These are phyloP conservation scores for Sapayoa aenigma DNA, from an alignment of 2,113 vertebrate species.

Conservation along the genomic window DNA sequence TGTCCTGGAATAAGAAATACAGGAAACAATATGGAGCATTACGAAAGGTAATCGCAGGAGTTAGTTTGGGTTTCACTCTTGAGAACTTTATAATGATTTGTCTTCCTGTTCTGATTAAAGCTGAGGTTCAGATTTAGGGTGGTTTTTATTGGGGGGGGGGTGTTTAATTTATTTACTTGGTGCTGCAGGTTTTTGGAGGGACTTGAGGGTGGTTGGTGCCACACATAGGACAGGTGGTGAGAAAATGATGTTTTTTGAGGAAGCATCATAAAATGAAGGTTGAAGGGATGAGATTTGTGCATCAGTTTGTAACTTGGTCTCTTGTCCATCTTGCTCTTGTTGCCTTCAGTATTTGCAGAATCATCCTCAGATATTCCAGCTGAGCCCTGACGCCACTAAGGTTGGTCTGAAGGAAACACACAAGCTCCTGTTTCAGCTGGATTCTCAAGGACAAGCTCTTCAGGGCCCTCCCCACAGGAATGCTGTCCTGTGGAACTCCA, in stretches of 20 bases:
- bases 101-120: not conserved
- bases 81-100: not conserved
- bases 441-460: constrained; percentile 6
- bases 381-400: constrained; percentile 78
- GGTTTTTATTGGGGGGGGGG: not conserved
- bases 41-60: constrained; percentile 78
- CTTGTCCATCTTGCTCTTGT: not conserved
- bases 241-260: not conserved
- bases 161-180: not conserved
- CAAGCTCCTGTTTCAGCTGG: not conserved
- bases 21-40: constrained; percentile 85
- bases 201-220: not conserved
- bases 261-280: not conserved
- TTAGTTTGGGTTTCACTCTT: not conserved
- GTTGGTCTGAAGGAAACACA: constrained; percentile 76
- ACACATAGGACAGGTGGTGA: not conserved
- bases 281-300: not conserved
- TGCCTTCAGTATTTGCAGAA: constrained; percentile 84
- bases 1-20: constrained; percentile 93
- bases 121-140: not conserved
- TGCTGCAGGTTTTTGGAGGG: not conserved
- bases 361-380: constrained; percentile 84
- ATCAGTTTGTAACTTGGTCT: not conserved
- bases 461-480: constrained; percentile 13
- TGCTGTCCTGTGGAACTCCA: not conserved